phyloP scores from a whole-genome alignment of 2,797 vertebrate genomes.

The Sarcoramphus papa region DNA sequence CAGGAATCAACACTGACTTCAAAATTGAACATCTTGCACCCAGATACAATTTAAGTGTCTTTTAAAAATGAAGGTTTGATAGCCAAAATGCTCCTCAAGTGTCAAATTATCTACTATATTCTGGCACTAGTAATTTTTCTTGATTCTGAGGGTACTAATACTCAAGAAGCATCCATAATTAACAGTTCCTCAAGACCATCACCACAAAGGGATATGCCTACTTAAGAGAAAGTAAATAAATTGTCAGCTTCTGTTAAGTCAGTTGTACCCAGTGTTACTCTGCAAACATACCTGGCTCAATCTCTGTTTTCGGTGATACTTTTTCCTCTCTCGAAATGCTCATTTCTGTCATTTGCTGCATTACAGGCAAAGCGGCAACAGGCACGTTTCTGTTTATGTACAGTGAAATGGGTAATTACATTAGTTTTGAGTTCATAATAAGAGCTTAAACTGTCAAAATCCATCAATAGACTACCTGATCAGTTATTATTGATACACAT shows the following conservation, averaged over 20 bases:
- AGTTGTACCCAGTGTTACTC: background rate
- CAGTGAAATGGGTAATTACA: slow-evolving; percentile 58
- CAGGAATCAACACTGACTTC: background rate
- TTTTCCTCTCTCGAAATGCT: slow-evolving; percentile 94
- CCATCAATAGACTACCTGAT: background rate
- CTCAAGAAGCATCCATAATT: background rate
- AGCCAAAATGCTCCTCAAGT: background rate
- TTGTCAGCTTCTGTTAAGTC: background rate
- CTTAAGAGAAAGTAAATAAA: background rate
- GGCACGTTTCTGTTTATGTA: slow-evolving; percentile 83
- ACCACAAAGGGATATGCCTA: background rate
- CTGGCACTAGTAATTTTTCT: background rate
- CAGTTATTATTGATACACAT: background rate
- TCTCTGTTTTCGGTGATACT: slow-evolving; percentile 80
- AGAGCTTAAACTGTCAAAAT: background rate
- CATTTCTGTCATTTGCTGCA: slow-evolving; percentile 98
- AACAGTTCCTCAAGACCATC: background rate
- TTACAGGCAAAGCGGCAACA: slow-evolving; percentile 88
- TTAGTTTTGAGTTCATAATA: slow-evolving; percentile 6
- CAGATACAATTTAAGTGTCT: background rate
- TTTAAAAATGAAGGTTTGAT: background rate
- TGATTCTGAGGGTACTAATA: background rate
- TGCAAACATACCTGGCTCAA: slow-evolving; percentile 85
- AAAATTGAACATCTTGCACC: background rate
- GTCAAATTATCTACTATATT: background rate